These are phyloP conservation scores for Alitta virens DNA, from an alignment of 2,888 invertebrate genomes.

Conservation along the genomic window DNA sequence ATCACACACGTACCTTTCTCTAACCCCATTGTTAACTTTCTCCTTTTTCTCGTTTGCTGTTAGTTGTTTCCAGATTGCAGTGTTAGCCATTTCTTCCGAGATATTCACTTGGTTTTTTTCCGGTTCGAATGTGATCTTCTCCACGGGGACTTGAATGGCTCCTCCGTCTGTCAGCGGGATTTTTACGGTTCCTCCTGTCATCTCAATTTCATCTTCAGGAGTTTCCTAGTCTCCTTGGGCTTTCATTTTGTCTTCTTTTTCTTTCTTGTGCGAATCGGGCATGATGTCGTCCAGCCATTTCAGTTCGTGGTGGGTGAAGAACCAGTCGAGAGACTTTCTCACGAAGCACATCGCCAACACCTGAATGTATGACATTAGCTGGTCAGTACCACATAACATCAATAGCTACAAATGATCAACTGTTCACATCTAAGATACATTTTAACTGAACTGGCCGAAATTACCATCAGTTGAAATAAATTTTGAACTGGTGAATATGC, in stretches of 20 bases:
- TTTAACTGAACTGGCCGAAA: too few species aligned
- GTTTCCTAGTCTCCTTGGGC: conserved; percentile 17
- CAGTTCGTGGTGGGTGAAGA: conserved; percentile 89
- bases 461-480: too few species aligned
- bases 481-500: too few species aligned
- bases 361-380: conserved; percentile 54
- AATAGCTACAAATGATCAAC: too few species aligned
- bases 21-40: neutral
- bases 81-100: conserved; percentile 89
- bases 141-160: conserved; percentile 82
- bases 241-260: conserved; percentile 68
- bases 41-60: conserved; percentile 21
- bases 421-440: too few species aligned
- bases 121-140: conserved; percentile 53
- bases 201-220: conserved; percentile 17
- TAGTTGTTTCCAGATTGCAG: conserved; percentile 76
- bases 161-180: conserved; percentile 85
- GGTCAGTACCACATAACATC: too few species aligned
- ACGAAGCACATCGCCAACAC: conserved; percentile 97
- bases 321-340: conserved; percentile 82
- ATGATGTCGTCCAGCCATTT: conserved; percentile 96
- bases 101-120: conserved; percentile 60
- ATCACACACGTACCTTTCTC: neutral
- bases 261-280: conserved; percentile 86
- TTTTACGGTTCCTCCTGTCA: conserved; percentile 68